Percentiles rank a stretch among this genome's conserved stretches.
Evolutionary conservation across 2,113 vertebrate species (phyloP).

Genomic region (Manacus vitellinus): DNA sequence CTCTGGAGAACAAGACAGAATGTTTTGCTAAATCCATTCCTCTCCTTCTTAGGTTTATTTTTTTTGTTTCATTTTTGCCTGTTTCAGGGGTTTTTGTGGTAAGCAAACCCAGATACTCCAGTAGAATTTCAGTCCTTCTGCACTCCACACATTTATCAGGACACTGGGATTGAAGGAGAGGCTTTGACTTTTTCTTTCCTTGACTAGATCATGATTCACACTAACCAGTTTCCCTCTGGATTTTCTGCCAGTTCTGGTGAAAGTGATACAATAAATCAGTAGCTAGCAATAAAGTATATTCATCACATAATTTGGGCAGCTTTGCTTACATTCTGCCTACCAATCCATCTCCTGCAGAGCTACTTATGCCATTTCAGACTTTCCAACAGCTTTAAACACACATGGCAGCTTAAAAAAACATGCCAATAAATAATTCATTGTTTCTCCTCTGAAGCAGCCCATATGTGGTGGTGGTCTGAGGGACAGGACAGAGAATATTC

Average conservation of each 20-base stretch:
- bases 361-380: not conserved
- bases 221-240: not conserved
- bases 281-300: not conserved
- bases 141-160: not conserved
- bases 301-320: not conserved
- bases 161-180: not conserved
- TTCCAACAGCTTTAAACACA: not conserved
- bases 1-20: not conserved
- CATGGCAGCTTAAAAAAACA: not conserved
- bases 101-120: not conserved
- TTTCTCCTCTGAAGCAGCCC: not conserved
- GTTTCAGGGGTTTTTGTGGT: not conserved
- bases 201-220: not conserved
- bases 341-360: not conserved
- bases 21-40: not conserved
- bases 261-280: not conserved
- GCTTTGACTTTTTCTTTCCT: not conserved
- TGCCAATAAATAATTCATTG: constrained; percentile 20
- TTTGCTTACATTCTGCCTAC: not conserved
- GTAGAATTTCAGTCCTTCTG: not conserved
- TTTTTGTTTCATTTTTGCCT: not conserved
- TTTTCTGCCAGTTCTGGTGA: not conserved
- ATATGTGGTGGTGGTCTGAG: not conserved
- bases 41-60: not conserved
- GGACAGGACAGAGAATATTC: not conserved